A percentile compares a stretch with the other conserved stretches of the same genome.
These are phyloP conservation scores for Caenorhabditis brenneri DNA, from an alignment of 1,140 invertebrate species.

Conservation along the genomic window DNA sequence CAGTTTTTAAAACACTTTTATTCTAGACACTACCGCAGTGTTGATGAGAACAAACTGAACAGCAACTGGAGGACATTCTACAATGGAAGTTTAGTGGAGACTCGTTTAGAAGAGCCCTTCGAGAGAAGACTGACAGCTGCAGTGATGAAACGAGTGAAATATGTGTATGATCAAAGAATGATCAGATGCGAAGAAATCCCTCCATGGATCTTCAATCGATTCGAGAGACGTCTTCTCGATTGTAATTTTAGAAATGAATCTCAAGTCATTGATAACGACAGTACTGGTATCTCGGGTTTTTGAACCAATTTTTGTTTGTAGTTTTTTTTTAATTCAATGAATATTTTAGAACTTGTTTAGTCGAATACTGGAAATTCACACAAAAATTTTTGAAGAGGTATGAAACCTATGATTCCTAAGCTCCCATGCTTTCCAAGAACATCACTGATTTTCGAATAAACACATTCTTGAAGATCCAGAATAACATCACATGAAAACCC, in stretches of 20 bases:
- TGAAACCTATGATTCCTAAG: no score
- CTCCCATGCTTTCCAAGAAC: no score
- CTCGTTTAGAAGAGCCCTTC: not conserved
- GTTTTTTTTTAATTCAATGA: not conserved
- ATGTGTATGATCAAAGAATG: not conserved
- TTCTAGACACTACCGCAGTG: not conserved
- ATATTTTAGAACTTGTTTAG: not conserved
- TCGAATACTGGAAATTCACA: no score
- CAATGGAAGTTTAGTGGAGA: not conserved
- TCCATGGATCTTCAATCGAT: not conserved
- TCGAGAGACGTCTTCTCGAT: not conserved
- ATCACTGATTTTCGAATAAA: no score
- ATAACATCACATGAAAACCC: no score
- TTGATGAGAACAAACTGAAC: not conserved
- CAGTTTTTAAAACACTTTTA: not conserved
- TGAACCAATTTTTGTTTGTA: not conserved
- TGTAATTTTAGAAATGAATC: constrained; percentile 8
- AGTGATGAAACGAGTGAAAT: not conserved
- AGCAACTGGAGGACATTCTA: constrained; percentile 7
- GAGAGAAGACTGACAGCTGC: not conserved
- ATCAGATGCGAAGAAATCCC: not conserved
- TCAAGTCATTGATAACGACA: not conserved
- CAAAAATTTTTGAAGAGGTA: no score
- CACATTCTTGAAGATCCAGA: no score
- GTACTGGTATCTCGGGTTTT: not conserved